These are phyloP conservation scores for Galeopsomyia nigrocyanea DNA, from an alignment of 2,888 invertebrate species.

Conservation along the genomic window DNA sequence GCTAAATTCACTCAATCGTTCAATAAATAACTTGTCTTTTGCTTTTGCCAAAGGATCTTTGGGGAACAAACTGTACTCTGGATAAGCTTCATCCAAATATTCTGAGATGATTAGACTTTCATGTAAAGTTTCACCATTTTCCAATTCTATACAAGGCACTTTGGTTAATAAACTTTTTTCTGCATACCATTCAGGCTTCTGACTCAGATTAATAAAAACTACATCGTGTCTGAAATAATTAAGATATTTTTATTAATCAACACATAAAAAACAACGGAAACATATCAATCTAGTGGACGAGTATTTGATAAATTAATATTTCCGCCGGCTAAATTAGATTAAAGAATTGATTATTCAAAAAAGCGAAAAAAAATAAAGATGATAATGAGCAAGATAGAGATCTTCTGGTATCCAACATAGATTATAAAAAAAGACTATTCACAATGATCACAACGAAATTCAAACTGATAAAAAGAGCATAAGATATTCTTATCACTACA, in stretches of 20 bases:
- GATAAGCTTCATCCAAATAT: conserved; percentile 72
- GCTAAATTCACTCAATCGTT: conserved; percentile 73
- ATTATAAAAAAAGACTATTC: too few species aligned
- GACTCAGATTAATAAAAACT: conserved; percentile 69
- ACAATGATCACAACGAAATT: too few species aligned
- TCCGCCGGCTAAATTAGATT: neutral
- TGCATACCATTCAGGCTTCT: too few species aligned
- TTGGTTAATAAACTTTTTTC: conserved; percentile 49
- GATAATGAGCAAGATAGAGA: too few species aligned
- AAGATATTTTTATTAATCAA: neutral
- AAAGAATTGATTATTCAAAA: neutral
- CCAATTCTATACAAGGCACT: conserved; percentile 68
- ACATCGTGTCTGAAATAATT: conserved; percentile 60
- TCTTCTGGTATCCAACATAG: too few species aligned
- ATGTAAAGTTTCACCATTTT: conserved; percentile 69
- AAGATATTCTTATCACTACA: too few species aligned
- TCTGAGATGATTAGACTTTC: conserved; percentile 73
- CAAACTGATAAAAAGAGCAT: too few species aligned
- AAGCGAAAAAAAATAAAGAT: neutral
- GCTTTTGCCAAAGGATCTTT: conserved; percentile 79
- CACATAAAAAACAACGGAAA: too few species aligned
- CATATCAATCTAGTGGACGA: too few species aligned
- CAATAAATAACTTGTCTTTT: conserved; percentile 80
- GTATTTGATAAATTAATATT: neutral
- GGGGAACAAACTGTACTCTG: conserved; percentile 70